Base-by-base conservation (phyloP, 1,140 invertebrate genomes). In the Drosophila kepulauana region DNA sequence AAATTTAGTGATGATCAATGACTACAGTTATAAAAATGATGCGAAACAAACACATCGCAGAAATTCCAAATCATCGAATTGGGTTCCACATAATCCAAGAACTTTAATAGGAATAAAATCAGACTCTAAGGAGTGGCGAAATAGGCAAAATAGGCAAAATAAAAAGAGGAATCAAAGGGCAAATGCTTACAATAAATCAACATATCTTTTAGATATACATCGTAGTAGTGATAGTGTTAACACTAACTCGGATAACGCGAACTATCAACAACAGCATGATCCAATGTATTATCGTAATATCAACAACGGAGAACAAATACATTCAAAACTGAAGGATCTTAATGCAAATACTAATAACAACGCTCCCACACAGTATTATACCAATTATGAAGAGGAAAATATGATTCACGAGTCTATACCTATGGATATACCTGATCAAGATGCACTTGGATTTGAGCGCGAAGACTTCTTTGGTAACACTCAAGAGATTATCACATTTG, bases 401-500 rank as follows among this genome's bases (percentile, higher is more conserved):
- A 7, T 48, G 28, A 45, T 33, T 5, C 43, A 43, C 15, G 67
- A 78, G 1, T 48, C 66, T 13, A 15, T 48, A 1, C 10, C 28
- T 3, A 43, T 49, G 1, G n/a, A 41, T 3, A 43, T 61, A 5
- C 52, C 45, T 16, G 80, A 80, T 8, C 69, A 73, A 13, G 81
- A 90, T 28, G 64, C 82, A 92, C 10, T 93, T 93, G 46, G 56
- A 20, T 93, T 94, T 38, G 94, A 94, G 63, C 93, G 94, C 11
- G 96, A 97, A 82, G 96, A 96, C 79, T 96, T 96, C 86, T 96
- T 96, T 92, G 96, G 95, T 8, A 95, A 95, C 69, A 97, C 96
- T 4, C 96, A 96, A 25, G 96, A 97, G 92, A 96, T 97, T 80
- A 97, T 97, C 78, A 95, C 96, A 10, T 97, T 97, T 89, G 96